Evolutionary conservation across 23 tunicate species (phyloP), one percentile per base, ranked within the genome.

Genomic region (Ciona savignyi): DNA sequence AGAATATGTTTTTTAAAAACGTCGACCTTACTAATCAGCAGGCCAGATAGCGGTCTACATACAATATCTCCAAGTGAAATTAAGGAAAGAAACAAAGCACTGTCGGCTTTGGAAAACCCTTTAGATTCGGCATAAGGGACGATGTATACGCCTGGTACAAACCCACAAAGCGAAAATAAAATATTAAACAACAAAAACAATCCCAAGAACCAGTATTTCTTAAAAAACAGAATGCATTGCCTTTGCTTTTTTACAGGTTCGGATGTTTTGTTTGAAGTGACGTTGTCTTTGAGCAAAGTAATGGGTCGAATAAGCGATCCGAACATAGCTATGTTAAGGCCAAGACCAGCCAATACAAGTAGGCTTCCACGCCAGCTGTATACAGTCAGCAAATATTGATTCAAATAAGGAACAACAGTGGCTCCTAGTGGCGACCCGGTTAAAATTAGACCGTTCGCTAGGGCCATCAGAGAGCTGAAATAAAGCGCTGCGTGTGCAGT

Each of bases 321-420:
- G 30, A 78, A 73, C 62, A 72, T 64, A 56, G 80, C 73, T 2
- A 68, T 51, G 62, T 85, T 72, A 1, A 85, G 67, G 29, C 75
- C 62, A 34, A 85, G n/a, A 22, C 77, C 91, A 51, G 83, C 74
- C 42, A 85, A 73, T 1, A 85, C 56, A 21, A 79, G 32, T 32
- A 85, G 26, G 3, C 83, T 29, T 19, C 80, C 83, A 49, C 83
- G 66, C 91, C 91, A 85, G 25, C 83, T 80, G 49, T 72, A 85
- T 30, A 26, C 30, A 23, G 63, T 60, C 63, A 78, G 56, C 63
- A 85, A 64, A 29, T 72, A 73, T 15, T 78, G 29, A 27, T 51
- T 66, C 1, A 72, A 35, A 85, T 80, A 62, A 9, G 91, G 91
- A n/a, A 78, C 28, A 9, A 73, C 25, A 3, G 71, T 64, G 0